Evolutionary conservation across 2,797 vertebrate genomes (phyloP).

Genomic region (Hippoglossus hippoglossus): DNA sequence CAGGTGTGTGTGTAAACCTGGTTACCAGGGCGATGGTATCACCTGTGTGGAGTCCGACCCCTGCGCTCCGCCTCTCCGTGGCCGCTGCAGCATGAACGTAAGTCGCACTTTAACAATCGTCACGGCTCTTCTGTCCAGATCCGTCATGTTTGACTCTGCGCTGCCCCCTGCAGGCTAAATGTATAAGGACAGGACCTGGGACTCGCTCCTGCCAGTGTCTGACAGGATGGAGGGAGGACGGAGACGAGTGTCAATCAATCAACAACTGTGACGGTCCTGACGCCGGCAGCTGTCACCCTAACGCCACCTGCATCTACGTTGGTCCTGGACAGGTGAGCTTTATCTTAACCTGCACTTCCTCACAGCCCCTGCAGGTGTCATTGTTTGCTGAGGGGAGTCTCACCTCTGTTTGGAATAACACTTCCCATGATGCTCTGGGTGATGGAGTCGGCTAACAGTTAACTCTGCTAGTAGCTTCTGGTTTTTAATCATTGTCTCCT

Average conservation of each 20-base stretch:
- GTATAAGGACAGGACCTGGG: slow-evolving; percentile 80
- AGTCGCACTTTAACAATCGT: neutral
- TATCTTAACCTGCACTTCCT: too few species aligned
- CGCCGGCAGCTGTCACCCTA: slow-evolving; percentile 85
- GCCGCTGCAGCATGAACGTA: slow-evolving; percentile 88
- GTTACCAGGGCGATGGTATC: slow-evolving; percentile 90
- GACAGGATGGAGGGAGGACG: slow-evolving; percentile 88
- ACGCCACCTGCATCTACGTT: slow-evolving; percentile 89
- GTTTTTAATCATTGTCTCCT: neutral
- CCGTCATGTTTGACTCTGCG: neutral
- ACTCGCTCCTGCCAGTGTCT: slow-evolving; percentile 87
- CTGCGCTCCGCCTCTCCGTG: slow-evolving; percentile 79
- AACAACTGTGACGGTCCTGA: slow-evolving; percentile 87
- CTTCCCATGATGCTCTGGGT: too few species aligned
- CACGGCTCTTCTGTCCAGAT: neutral
- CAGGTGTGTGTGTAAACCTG: slow-evolving; percentile 92
- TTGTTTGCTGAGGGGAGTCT: too few species aligned
- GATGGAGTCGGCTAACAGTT: too few species aligned
- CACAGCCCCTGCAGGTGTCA: too few species aligned
- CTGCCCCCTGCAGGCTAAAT: slow-evolving; percentile 86
- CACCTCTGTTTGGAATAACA: too few species aligned
- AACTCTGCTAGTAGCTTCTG: too few species aligned
- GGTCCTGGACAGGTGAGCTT: slow-evolving; percentile 92
- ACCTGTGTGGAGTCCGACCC: slow-evolving; percentile 87
- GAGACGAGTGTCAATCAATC: slow-evolving; percentile 88